A percentile compares a stretch with the other conserved stretches of the same genome.
phyloP scores from a whole-genome alignment of 2,113 vertebrate genomes.

The Microcebus murinus region DNA sequence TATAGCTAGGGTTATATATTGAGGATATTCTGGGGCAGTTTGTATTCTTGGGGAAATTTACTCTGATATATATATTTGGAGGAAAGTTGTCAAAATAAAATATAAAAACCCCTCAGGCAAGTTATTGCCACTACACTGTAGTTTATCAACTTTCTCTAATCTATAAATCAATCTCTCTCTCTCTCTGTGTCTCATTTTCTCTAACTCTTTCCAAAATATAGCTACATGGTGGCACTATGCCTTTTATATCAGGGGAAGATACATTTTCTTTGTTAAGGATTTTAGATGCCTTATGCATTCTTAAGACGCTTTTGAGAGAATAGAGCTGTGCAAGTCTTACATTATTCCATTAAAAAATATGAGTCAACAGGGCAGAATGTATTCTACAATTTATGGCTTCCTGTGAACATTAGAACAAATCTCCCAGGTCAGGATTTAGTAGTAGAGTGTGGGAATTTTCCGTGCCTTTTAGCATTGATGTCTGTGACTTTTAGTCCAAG shows the following conservation, averaged over 20 bases:
- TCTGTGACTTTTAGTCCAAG: slow-evolving; percentile 44
- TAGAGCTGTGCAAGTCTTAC: slow-evolving; percentile 48
- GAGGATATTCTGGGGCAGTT: not conserved
- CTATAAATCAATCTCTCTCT: not conserved
- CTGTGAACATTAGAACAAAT: slow-evolving; percentile 74
- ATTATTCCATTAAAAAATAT: slow-evolving; percentile 73
- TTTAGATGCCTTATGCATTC: slow-evolving; percentile 39
- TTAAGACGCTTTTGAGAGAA: slow-evolving; percentile 48
- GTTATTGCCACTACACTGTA: not conserved
- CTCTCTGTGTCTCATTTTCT: not conserved
- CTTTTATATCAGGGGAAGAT: slow-evolving; percentile 30
- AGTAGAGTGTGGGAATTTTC: slow-evolving; percentile 77
- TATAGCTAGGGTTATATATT: not conserved
- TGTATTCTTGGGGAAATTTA: slow-evolving; percentile 12
- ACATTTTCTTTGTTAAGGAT: slow-evolving; percentile 31
- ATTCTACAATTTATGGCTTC: slow-evolving; percentile 79
- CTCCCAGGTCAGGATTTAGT: slow-evolving; percentile 71
- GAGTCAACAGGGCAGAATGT: slow-evolving; percentile 75
- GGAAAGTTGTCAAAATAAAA: not conserved
- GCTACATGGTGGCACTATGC: not conserved
- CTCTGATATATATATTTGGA: not conserved
- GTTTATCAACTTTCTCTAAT: not conserved
- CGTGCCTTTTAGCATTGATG: slow-evolving; percentile 40
- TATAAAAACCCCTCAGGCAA: not conserved
- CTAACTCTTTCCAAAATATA: not conserved